Percentiles rank a stretch among this genome's conserved stretches.
Conservation (phyloP, 2,113 vertebrate species). For the Struthio camelus region DNA sequence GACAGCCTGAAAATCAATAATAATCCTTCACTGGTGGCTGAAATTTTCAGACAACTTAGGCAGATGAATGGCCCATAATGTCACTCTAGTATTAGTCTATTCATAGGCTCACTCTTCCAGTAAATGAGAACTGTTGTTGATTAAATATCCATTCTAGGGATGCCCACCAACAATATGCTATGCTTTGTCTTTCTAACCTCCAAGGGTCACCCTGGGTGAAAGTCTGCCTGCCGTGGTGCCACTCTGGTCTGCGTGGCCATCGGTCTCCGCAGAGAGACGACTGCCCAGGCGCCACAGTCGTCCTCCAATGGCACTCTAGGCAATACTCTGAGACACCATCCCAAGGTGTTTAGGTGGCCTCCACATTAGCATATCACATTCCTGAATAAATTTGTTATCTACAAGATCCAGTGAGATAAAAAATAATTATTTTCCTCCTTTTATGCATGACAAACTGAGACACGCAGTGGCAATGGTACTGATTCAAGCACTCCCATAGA, state of each 20-base stretch:
- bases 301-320: not conserved
- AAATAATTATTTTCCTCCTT: not conserved
- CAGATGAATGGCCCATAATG: constrained; percentile 65
- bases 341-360: not conserved
- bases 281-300: not conserved
- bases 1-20: constrained; percentile 78
- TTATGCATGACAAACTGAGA: not conserved
- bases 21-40: constrained; percentile 69
- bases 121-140: constrained; percentile 72
- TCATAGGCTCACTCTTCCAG: constrained; percentile 64
- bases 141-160: constrained; percentile 72
- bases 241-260: too few relatives aligned
- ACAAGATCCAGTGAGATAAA: not conserved
- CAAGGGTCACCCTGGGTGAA: not conserved
- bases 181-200: not conserved
- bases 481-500: not conserved
- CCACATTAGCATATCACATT: not conserved
- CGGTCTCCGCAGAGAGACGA: not conserved
- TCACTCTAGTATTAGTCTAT: constrained; percentile 67
- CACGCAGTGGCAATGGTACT: not conserved
- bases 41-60: constrained; percentile 74
- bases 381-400: not conserved
- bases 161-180: not conserved
- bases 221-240: not conserved
- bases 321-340: not conserved